Evolutionary conservation across 2,113 vertebrate species (phyloP).

Genomic region (Ptyas mucosa): DNA sequence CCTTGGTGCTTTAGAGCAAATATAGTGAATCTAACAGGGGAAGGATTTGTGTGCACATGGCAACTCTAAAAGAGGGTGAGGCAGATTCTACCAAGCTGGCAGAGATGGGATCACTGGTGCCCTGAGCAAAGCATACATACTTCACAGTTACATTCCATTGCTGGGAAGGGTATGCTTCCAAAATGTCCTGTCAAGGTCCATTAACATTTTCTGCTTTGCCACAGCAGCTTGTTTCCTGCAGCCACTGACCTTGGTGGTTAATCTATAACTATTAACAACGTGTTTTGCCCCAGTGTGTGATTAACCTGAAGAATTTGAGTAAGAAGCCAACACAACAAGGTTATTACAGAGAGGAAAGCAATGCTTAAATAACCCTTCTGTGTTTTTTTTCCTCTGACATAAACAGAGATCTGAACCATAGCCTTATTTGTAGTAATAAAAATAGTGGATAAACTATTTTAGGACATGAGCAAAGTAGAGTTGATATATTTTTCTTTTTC

Average conservation of each 20-base stretch:
- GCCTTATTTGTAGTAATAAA: not conserved
- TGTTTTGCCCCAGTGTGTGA: not conserved
- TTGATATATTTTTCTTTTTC: not conserved
- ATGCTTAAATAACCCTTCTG: not conserved
- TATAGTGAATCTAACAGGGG: not conserved
- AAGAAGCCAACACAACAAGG: constrained; percentile 19
- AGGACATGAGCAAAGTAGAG: not conserved
- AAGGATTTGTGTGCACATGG: not conserved
- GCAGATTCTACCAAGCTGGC: not conserved
- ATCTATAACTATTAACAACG: constrained; percentile 43
- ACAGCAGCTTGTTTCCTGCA: constrained; percentile 2
- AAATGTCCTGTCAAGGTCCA: constrained; percentile 24
- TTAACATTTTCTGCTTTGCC: constrained; percentile 26
- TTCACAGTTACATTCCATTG: not conserved
- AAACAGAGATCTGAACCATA: not conserved
- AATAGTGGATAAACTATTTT: constrained; percentile 2
- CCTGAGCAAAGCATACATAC: not conserved
- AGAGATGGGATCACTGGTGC: not conserved
- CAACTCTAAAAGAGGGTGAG: not conserved
- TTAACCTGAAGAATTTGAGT: constrained; percentile 29
- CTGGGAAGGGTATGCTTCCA: not conserved
- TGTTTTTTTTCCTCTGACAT: not conserved
- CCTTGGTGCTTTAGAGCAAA: not conserved
- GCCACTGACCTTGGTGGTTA: constrained; percentile 32
- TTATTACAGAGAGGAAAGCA: constrained; percentile 10